Evolutionary conservation across 2,888 invertebrate genomes (phyloP), one percentile per base, ranked within the genome.

Genomic region (Eugnorisma glareosa): DNA sequence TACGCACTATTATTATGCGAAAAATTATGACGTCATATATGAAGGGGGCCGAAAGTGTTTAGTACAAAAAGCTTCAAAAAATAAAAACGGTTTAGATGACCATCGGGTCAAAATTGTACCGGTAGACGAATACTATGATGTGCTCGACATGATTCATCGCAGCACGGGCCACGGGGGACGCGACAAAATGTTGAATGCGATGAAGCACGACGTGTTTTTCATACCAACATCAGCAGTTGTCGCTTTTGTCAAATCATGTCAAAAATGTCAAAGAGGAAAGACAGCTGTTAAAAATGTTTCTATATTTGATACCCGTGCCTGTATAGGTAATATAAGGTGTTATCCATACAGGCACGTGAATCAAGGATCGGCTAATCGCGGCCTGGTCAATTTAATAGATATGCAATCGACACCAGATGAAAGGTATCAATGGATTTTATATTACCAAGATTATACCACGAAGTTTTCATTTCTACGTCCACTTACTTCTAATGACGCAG

Each of bases 91-190:
- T 54, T 0, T 13, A 28, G 4, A 40, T 15, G 81, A 78, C 11
- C 66, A 61, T 8, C 18, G 18, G 3, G 35, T 81, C 13, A 80
- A 74, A 77, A 74, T 86, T n/a, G 68, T 79, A 21, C 75, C 86
- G 1, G 31, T 67, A 3, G 82, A 84, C 11, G 77, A 86, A 63
- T 86, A 86, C 67, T 86, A 75, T 43, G 75, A 86, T n/a, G 51
- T 54, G 1, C 51, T 54, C n/a, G 51, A 54, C n/a, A 54, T 54
- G 51, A 3, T 54, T n/a, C 51, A 54, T 54, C 51, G 51, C 11
- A 54, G 5, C 4, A 54, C 51, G 5, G n/a, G 51, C 51, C 51
- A 54, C 11, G 51, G 51, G 3, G 51, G 51, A 13, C 51, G 51
- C 51, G 51, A 54, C 51, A 54, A 54, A 54, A 54, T 54, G 51